Base-by-base conservation (phyloP, 35 echinoderm and acorn worm species). In the Apostichopus parvimensis region DNA sequence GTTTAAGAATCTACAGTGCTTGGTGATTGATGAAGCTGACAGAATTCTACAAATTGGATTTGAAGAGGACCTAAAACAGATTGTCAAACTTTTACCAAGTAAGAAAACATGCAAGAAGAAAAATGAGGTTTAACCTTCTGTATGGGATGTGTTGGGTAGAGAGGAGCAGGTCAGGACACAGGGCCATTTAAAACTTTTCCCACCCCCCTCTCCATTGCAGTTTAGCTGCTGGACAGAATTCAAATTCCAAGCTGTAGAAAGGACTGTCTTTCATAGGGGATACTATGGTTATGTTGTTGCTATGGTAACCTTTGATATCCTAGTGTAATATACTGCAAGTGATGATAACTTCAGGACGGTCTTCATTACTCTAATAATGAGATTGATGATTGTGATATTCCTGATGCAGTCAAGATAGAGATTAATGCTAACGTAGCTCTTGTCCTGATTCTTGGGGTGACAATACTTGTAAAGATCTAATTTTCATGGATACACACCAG, bases 31-130 rank as follows among this genome's bases (percentile, higher is more conserved):
- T 90, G 97, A 99, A 93, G 97, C 97, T 62, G 97, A 99, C 75
- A 87, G 97, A 17, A 99, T 99, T 17, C 56, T 99, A 9, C 95
- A 99, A 53, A 95, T 99, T 28, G 97, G 97, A 14, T 99, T 99
- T 95, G 97, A 99, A 77, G 95, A 96, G 73, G 97, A 99, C 79
- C 96, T 99, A 93, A 99, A 92, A 57, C 97, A 99, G 88, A 99
- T 99, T 55, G 92, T 99, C 9, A 94, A 93, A 73, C 65, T 99
- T 2, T 79, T 99, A 71, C 97, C 97, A 59, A 99, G 97, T 99
- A 93, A 95, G 94, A 0, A 28, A 45, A 45, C 34, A n/a, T n/a
- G n/a, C n/a, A n/a, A n/a, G n/a, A n/a, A n/a, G n/a, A n/a, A n/a
- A n/a, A n/a, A n/a, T 45, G 34, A 45, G 78, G 78, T 5, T n/a